Conservation (phyloP, 2,797 vertebrate species). For the Serranus cabrilla region DNA sequence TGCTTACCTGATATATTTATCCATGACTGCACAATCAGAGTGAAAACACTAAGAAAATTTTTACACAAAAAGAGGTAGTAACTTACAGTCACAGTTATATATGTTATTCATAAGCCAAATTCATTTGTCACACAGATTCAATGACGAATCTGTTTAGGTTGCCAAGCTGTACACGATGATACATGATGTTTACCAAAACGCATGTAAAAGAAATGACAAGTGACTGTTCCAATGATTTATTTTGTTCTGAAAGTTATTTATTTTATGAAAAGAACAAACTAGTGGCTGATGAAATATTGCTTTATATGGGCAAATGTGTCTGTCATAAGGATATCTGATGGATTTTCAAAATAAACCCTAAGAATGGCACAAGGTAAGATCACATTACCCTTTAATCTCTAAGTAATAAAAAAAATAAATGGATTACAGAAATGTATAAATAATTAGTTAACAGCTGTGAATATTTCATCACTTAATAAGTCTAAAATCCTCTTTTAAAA, state of each 20-base stretch:
- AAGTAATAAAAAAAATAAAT: neutral
- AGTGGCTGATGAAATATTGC: slow-evolving; percentile 1
- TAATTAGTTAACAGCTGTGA: neutral
- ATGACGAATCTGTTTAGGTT: neutral
- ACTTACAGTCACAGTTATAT: neutral
- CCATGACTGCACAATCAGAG: neutral
- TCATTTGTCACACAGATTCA: neutral
- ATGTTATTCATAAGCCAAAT: neutral
- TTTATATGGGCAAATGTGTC: neutral
- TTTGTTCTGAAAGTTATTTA: slow-evolving; percentile 4
- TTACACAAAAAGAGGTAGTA: neutral
- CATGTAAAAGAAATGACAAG: neutral
- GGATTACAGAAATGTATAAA: neutral
- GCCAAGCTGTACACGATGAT: neutral
- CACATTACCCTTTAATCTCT: neutral
- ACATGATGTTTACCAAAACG: neutral
- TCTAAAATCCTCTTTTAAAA: neutral
- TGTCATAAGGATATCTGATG: neutral
- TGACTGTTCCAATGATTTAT: neutral
- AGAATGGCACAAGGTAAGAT: neutral
- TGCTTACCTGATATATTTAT: neutral
- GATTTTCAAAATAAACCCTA: slow-evolving; percentile 11
- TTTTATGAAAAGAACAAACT: neutral
- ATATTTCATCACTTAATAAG: neutral
- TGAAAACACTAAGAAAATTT: neutral